Conservation (phyloP, 2,888 invertebrate species). For the Pharmacophagus antenor region DNA sequence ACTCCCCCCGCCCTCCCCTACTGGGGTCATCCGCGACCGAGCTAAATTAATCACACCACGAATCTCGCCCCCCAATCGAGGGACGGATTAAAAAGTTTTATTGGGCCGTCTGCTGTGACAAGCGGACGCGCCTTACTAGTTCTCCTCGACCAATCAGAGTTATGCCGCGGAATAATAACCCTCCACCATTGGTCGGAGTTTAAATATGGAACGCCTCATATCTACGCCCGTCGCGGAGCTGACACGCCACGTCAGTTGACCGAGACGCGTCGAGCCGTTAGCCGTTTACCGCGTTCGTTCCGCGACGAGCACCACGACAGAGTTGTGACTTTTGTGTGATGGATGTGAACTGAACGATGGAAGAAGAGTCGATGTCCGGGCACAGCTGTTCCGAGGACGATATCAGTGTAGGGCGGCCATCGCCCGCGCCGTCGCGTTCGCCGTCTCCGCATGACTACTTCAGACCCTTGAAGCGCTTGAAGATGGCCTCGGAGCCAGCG, state of each 20-base stretch:
- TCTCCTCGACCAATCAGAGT: constrained; percentile 52
- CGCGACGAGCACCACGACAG: constrained; percentile 51
- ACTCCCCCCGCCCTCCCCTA: constrained; percentile 35
- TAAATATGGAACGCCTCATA: constrained; percentile 53
- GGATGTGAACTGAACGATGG: constrained; percentile 74
- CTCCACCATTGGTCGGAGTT: constrained; percentile 51
- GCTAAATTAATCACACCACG: constrained; percentile 80
- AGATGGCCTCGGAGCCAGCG: constrained; percentile 85
- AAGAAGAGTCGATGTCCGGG: constrained; percentile 74
- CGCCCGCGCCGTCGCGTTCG: constrained; percentile 74
- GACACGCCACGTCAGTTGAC: constrained; percentile 77
- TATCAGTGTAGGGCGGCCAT: constrained; percentile 89
- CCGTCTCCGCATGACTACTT: constrained; percentile 87
- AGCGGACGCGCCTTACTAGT: constrained; percentile 55
- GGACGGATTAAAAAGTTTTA: constrained; percentile 79
- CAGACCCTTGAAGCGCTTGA: constrained; percentile 88
- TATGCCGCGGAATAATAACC: constrained; percentile 42
- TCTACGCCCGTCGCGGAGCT: constrained; percentile 66
- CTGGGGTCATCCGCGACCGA: constrained; percentile 45
- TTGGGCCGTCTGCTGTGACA: constrained; percentile 74
- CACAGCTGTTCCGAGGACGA: constrained; percentile 84
- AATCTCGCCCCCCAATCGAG: constrained; percentile 77
- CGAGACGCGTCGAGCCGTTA: constrained; percentile 78
- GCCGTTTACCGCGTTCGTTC: constrained; percentile 66
- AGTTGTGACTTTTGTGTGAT: constrained; percentile 72